These are phyloP conservation scores for Vombatus ursinus DNA, from an alignment of 2,113 vertebrate species.

Conservation along the genomic window DNA sequence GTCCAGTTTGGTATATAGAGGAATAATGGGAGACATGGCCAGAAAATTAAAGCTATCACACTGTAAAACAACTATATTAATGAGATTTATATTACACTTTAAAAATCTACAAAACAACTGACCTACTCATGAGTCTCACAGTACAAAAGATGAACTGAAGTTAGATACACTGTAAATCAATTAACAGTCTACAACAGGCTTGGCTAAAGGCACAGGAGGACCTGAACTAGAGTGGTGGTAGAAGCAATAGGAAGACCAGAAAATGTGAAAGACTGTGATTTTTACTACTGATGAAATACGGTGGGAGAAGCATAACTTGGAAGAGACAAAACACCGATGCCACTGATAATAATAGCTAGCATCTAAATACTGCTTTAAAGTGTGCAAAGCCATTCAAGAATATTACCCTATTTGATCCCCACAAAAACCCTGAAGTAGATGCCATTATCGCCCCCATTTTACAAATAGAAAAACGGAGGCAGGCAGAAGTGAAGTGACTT, in stretches of 20 bases:
- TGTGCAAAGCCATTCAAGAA: not conserved
- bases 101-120: not conserved
- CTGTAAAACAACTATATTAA: not conserved
- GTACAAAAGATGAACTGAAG: not conserved
- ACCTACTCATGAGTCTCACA: not conserved
- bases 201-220: not conserved
- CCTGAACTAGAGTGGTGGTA: not conserved
- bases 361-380: not conserved
- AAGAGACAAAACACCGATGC: not conserved
- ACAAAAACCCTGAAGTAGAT: not conserved
- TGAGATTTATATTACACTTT: not conserved
- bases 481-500: not conserved
- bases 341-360: not conserved
- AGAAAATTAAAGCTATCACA: not conserved
- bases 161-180: not conserved
- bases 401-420: not conserved
- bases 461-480: not conserved
- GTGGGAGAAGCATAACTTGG: not conserved
- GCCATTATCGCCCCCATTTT: not conserved
- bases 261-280: not conserved
- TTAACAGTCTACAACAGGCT: not conserved
- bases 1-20: not conserved
- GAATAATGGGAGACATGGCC: not conserved
- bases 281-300: not conserved
- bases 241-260: not conserved